phyloP scores from a whole-genome alignment of 2,797 vertebrate species.

The Lerista edwardsae region DNA sequence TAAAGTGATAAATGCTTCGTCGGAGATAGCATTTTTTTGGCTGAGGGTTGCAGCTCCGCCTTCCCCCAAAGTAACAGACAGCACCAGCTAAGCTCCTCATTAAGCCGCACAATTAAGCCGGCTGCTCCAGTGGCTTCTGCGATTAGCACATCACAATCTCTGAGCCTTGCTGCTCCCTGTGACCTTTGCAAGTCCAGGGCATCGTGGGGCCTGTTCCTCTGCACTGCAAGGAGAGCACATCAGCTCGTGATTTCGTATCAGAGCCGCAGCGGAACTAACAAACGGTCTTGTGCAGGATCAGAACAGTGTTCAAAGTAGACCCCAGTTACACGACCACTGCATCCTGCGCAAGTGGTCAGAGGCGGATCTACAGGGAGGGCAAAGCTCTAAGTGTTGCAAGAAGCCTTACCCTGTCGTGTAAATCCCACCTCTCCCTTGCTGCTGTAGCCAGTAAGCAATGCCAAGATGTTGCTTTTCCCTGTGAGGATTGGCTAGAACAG shows the following conservation, averaged over 20 bases:
- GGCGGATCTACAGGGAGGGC: no score
- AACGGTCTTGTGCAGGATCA: not conserved
- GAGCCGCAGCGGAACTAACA: not conserved
- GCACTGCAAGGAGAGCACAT: not conserved
- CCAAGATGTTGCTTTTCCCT: no score
- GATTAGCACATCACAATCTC: not conserved
- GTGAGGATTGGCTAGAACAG: no score
- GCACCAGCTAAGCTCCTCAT: not conserved
- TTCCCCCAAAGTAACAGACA: slow-evolving; percentile 10
- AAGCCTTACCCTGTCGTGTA: no score
- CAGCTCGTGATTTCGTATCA: not conserved
- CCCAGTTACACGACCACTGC: no score
- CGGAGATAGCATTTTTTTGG: slow-evolving; percentile 12
- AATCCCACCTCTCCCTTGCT: no score
- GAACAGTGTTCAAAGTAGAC: no score
- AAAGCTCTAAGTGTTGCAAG: no score
- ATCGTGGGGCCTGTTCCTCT: rapidly evolving
- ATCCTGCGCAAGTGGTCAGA: no score
- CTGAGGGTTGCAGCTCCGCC: not conserved
- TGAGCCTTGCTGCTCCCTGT: not conserved
- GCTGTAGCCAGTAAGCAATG: no score
- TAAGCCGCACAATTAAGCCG: not conserved
- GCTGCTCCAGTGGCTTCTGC: rapidly evolving
- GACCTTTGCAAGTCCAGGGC: not conserved
- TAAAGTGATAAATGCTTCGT: slow-evolving; percentile 12